Conservation (phyloP, 2,797 vertebrate species). For the Onychomys leucogaster region DNA sequence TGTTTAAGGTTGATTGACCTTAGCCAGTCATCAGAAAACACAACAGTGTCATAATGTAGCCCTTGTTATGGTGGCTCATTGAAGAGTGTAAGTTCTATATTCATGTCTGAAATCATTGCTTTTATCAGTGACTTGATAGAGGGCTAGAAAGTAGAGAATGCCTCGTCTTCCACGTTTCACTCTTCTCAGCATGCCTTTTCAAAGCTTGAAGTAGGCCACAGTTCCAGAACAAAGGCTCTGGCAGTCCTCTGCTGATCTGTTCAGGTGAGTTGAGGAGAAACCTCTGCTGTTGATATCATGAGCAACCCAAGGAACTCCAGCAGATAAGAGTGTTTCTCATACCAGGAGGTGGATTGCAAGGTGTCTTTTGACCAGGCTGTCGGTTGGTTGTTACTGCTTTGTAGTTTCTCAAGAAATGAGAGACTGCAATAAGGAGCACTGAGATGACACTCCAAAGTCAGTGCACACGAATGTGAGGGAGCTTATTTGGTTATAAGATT, state of each 20-base stretch:
- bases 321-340: neutral
- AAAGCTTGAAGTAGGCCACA: neutral
- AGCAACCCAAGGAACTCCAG: neutral
- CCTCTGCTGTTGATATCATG: neutral
- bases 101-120: neutral
- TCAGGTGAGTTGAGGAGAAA: neutral
- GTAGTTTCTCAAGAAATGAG: neutral
- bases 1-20: neutral
- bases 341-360: neutral
- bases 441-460: neutral
- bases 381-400: neutral
- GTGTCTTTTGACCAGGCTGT: neutral
- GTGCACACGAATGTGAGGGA: neutral
- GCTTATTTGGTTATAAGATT: neutral
- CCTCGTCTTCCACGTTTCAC: neutral
- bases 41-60: neutral
- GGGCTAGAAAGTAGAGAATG: neutral
- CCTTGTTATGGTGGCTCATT: neutral
- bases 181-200: neutral
- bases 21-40: neutral
- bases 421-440: neutral
- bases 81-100: neutral
- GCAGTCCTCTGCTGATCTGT: neutral
- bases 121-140: neutral
- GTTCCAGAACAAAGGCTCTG: neutral